Percentiles rank a stretch among this genome's conserved stretches.
phyloP scores from a whole-genome alignment of 1,140 invertebrate genomes.

The Gonatopus flavifemur region DNA sequence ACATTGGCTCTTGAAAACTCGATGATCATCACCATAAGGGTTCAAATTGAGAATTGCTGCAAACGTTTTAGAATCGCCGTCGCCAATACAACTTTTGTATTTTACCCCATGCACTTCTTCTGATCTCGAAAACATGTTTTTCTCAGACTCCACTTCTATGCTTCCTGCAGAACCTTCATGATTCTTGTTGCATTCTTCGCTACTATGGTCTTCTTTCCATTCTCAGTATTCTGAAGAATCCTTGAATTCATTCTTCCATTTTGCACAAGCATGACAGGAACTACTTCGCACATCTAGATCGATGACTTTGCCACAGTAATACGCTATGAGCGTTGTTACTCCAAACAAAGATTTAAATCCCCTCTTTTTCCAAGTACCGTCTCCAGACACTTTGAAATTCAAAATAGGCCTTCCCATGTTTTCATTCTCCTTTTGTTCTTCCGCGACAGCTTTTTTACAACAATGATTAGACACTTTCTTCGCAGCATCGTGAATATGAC shows the following conservation, averaged over 20 bases:
- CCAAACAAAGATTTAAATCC: too few species aligned
- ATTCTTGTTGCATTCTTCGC: conserved; percentile 7
- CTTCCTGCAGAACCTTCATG: conserved; percentile 16
- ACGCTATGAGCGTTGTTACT: too few species aligned
- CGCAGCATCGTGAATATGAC: conserved; percentile 6
- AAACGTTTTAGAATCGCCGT: too few species aligned
- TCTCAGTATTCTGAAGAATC: conserved; percentile 9
- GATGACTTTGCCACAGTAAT: conserved; percentile 25
- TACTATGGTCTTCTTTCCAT: conserved; percentile 14
- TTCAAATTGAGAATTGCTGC: conserved; percentile 4
- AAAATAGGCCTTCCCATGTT: conserved; percentile 10
- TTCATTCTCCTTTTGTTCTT: conserved; percentile 16
- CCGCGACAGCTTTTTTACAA: conserved; percentile 14
- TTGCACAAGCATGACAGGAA: conserved; percentile 20
- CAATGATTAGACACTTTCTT: conserved; percentile 14
- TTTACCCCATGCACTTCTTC: conserved; percentile 20
- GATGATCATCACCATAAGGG: conserved; percentile 4
- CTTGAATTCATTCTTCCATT: conserved; percentile 16
- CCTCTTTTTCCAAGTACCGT: too few species aligned
- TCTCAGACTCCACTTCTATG: too few species aligned
- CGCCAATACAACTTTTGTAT: too few species aligned
- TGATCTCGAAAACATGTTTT: conserved; percentile 20
- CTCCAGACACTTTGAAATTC: conserved; percentile 29
- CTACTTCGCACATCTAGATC: conserved; percentile 25
- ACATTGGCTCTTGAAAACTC: conserved; percentile 11